Percentiles rank a stretch among this genome's conserved stretches.
phyloP scores from a whole-genome alignment of 2,113 vertebrate species.

The Antechinus flavipes region DNA sequence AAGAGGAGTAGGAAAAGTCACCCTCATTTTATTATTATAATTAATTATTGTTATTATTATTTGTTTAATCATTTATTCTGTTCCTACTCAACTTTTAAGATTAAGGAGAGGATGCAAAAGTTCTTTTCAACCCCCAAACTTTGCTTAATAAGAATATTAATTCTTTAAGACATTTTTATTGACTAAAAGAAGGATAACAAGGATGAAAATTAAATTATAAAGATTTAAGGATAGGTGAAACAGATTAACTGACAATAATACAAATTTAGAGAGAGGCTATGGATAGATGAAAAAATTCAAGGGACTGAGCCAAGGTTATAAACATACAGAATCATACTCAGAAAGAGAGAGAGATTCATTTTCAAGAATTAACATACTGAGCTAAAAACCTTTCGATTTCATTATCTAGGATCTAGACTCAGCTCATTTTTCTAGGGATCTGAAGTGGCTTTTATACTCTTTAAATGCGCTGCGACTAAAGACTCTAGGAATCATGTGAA shows the following conservation, averaged over 20 bases:
- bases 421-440: neutral
- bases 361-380: neutral
- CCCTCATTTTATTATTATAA: neutral
- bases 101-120: neutral
- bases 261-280: neutral
- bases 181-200: neutral
- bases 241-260: neutral
- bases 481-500: neutral
- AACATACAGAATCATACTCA: neutral
- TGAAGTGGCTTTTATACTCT: neutral
- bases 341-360: fast-evolving
- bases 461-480: neutral
- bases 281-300: neutral
- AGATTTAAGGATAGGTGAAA: neutral
- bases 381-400: neutral
- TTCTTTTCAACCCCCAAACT: neutral
- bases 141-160: neutral
- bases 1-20: neutral
- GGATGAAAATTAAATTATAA: neutral
- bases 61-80: neutral
- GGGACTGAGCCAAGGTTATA: neutral
- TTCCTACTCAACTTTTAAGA: neutral
- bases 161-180: neutral
- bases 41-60: neutral
- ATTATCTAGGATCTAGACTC: neutral